Percentiles rank a stretch among this genome's conserved stretches.
These are phyloP conservation scores for Apostichopus californicus DNA, from an alignment of 35 echinoderm and acorn worm genomes.

Conservation along the genomic window DNA sequence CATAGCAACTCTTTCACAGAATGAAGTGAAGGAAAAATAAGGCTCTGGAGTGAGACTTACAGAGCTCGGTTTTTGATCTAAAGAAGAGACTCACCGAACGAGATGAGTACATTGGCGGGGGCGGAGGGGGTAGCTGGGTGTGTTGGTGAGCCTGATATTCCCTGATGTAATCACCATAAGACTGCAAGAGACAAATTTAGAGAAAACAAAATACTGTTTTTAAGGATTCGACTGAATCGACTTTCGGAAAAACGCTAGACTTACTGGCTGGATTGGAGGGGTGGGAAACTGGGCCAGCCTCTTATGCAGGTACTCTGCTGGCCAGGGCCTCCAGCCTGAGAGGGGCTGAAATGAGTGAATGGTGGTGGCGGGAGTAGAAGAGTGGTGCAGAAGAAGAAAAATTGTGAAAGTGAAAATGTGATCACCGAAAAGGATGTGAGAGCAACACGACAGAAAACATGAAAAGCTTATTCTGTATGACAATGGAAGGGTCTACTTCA, in stretches of 20 bases:
- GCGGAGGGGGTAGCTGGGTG: slow-evolving; percentile 19
- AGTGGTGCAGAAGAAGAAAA: background rate
- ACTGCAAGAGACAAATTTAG: slow-evolving; percentile 43
- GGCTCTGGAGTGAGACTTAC: background rate
- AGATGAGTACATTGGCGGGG: slow-evolving; percentile 47
- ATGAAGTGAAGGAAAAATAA: background rate
- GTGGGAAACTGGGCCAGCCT: slow-evolving; percentile 25
- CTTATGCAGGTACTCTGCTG: slow-evolving; percentile 2
- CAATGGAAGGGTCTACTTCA: too few species aligned
- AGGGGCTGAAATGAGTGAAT: slow-evolving; percentile 19
- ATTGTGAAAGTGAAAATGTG: slow-evolving; percentile 5
- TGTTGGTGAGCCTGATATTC: slow-evolving; percentile 52
- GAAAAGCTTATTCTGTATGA: too few species aligned
- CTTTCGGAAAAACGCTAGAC: background rate
- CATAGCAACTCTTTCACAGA: background rate
- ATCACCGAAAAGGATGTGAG: background rate
- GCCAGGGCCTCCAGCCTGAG: slow-evolving; percentile 24
- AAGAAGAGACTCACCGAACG: slow-evolving; percentile 23
- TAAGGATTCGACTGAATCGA: background rate
- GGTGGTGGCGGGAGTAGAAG: background rate
- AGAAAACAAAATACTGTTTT: background rate
- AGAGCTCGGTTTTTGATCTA: background rate
- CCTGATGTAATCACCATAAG: slow-evolving; percentile 57
- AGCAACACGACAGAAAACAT: background rate
- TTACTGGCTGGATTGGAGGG: slow-evolving; percentile 27